Evolutionary conservation across 2,888 invertebrate species (phyloP), one percentile per base, ranked within the genome.

Genomic region (Ypsolopha scabrella): DNA sequence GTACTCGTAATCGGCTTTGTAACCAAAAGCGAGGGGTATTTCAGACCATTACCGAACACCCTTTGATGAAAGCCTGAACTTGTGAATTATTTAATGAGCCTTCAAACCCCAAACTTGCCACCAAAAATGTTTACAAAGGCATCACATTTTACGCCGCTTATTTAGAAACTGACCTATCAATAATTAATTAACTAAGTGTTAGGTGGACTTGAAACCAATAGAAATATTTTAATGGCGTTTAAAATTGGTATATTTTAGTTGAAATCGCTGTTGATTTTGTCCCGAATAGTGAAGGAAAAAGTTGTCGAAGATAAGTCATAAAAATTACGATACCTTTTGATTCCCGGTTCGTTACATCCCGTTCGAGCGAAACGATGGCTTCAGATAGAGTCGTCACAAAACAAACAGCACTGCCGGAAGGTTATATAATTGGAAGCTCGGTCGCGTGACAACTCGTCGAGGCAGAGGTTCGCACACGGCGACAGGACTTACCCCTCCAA

Each of bases 351-450:
- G 46, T 51, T 41, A 55, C 48, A 48, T 53, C 52, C 52, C 50
- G 50, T 45, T 37, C 9, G 9, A 34, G 35, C 38, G 10, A 35
- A 2, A n/a, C 34, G 36, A 36, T 7, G 39, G 48, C 24, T 24
- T 24, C 24, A 7, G 14, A 49, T 50, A 24, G 14, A 44, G 45
- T 52, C 54, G 54, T 65, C 81, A 83, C 83, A 72, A 73, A 78
- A 82, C 75, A 77, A 78, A 76, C 68, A 69, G 62, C 76, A 81
- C 79, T 63, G 62, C 10, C 39, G 61, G 58, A 61, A 63, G 55
- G 71, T 82, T 82, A 83, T 85, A 78, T 83, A 82, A 85, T 77
- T 64, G 65, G 60, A 60, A 64, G 59, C 55, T 60, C 51, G 50
- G 52, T 65, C 73, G 70, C 76, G 72, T 68, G 74, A 63, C 63